Base-by-base conservation (phyloP, 2,888 invertebrate species). In the Eucera pruinosa region DNA sequence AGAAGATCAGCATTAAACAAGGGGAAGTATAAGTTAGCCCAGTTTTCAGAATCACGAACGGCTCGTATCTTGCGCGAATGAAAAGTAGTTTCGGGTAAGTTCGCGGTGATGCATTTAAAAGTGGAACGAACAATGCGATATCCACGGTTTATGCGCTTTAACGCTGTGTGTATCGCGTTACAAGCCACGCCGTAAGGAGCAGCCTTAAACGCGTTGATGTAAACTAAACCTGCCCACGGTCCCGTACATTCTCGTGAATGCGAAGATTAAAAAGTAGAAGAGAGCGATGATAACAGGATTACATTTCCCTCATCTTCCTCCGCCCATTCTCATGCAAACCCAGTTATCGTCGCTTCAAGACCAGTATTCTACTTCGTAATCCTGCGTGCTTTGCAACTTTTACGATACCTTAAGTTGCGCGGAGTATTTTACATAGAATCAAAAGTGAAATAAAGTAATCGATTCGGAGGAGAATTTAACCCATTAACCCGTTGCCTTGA, bases 201-300 rank as follows among this genome's bases (percentile, higher is more conserved):
- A 13, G 23, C n/a, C 39, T 62, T 30, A 50, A 72, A 33, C 60
- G 20, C 55, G 60, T 68, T 36, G 55, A 27, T 58, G 62, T 50
- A 64, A 74, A 74, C 39, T 70, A 39, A 67, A 72, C 45, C 54
- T 57, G 50, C 50, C 18, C 30, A 18, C 23, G 11, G 47, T n/a
- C 20, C 11, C 20, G 27, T 70, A 33, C 41, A 15, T 45, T 48
- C 30, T 18, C 47, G 30, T 25, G 41, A 54, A 61, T 39, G 55
- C 18, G 61, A 25, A 39, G 62, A 74, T 74, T 64, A 70, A 69
- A 70, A 74, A 47, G 27, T 36, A 52, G 57, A 57, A 57, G 48
- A 36, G 36, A n/a, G 23, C 55, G 48, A 15, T 45, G 70, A 70
- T 74, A 74, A 58, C 70, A 57, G 54, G 61, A 68, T 73, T 73